phyloP scores from a whole-genome alignment of 2,113 vertebrate genomes.

The Fregata magnificens region DNA sequence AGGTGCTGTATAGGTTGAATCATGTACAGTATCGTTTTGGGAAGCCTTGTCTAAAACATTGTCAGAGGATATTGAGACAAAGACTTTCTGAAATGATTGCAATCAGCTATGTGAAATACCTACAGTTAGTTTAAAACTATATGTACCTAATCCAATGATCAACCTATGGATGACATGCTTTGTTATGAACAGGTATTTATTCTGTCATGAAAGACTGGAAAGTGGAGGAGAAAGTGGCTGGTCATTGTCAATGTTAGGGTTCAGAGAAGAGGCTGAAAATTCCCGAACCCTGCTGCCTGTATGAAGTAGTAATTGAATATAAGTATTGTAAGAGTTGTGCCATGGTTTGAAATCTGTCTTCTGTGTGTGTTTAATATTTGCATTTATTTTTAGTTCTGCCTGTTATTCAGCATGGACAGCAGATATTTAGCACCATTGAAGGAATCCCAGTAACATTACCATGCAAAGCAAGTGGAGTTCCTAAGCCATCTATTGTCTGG shows the following conservation, averaged over 20 bases:
- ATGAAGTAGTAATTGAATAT: not conserved
- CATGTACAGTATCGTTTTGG: rapidly evolving
- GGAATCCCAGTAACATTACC: slow-evolving; percentile 85
- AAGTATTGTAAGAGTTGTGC: not conserved
- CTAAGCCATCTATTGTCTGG: slow-evolving; percentile 88
- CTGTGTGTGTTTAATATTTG: not conserved
- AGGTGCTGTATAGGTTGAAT: not conserved
- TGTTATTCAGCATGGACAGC: slow-evolving; percentile 91
- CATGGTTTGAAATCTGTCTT: not conserved
- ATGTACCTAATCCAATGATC: not conserved
- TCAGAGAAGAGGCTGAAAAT: not conserved
- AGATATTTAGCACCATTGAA: slow-evolving; percentile 94
- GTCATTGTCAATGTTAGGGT: not conserved
- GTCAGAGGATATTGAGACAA: not conserved
- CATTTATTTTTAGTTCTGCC: slow-evolving; percentile 82
- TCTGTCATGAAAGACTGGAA: not conserved
- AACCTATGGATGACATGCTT: not conserved
- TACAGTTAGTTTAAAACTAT: not conserved
- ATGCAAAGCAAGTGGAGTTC: slow-evolving; percentile 87
- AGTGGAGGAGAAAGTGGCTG: not conserved
- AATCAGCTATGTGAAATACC: not conserved
- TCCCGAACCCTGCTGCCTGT: not conserved
- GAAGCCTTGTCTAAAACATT: not conserved
- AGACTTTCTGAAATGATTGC: not conserved
- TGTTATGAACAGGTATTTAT: not conserved